phyloP scores from a whole-genome alignment of 2,888 invertebrate genomes.

The Ophion ellenae region DNA sequence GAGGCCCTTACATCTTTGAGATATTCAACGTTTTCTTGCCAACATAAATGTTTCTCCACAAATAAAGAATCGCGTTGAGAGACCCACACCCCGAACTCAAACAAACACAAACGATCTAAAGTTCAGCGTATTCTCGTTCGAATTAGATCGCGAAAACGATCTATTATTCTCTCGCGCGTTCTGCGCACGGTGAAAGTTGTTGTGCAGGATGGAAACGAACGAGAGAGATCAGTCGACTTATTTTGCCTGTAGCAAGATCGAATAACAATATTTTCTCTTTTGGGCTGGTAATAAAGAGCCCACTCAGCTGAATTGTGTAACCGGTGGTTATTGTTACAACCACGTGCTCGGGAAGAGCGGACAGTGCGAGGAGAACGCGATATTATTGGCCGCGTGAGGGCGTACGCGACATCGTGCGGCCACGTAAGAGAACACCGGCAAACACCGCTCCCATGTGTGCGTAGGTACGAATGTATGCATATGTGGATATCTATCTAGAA shows the following conservation, averaged over 20 bases:
- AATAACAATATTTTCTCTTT: background rate
- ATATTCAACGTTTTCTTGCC: background rate
- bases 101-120: background rate
- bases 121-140: background rate
- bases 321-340: background rate
- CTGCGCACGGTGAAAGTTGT: background rate
- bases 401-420: background rate
- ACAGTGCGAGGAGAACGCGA: background rate
- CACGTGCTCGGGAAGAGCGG: background rate
- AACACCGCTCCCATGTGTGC: background rate
- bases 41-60: background rate
- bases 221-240: background rate
- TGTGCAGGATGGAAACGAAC: background rate
- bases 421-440: background rate
- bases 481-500: slow-evolving; percentile 1
- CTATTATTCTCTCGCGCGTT: background rate
- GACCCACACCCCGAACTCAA: background rate
- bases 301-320: background rate
- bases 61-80: background rate
- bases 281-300: background rate
- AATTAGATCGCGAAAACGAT: no score
- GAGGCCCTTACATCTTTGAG: background rate
- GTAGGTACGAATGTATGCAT: background rate
- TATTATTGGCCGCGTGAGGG: slow-evolving; percentile 1
- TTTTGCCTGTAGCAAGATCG: background rate